Base-by-base conservation (phyloP, 2,888 invertebrate species). In the Gnatocerus cornutus region DNA sequence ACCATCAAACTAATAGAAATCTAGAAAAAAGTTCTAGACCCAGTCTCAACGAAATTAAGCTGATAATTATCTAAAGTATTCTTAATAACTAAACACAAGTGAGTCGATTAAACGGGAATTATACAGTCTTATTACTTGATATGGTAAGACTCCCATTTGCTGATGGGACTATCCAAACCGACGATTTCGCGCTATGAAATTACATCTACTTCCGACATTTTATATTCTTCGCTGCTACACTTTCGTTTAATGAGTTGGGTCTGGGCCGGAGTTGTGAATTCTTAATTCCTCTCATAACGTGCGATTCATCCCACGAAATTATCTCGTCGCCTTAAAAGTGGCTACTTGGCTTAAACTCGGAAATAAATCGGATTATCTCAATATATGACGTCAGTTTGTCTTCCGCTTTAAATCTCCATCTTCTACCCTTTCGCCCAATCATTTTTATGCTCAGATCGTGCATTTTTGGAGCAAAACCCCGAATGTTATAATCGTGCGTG, bases 221-320 rank as follows among this genome's bases (percentile, higher is more conserved):
- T 46, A 46, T 29, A 46, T 30, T 14, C 45, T 30, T 33, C 33
- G 9, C n/a, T 10, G 56, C 56, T 5, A 59, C 45, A 59, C 29
- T 45, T 59, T 29, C 13, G 12, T 43, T 58, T 58, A 12, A 10
- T 58, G n/a, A 13, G 37, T 52, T 52, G n/a, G 10, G 39, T 29
- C 29, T 6, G 12, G 10, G 12, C 12, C 30, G 12, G 29, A 21
- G 30, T 1, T 48, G 43, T 48, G 7, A 48, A 48, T 48, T 48
- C 48, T 48, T 48, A 48, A 48, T 48, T 48, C 48, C 48, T 13
- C 37, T 21, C 55, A 30, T 55, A 55, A 55, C 39, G 55, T 37
- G 37, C 39, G 16, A 37, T 39, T 16, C 14, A 55, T 39, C 16
- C 16, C 37, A 55, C 16, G 16, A 39, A 16, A 10, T 39, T 39